Percentiles rank a stretch among this genome's conserved stretches.
Evolutionary conservation across 1,140 invertebrate species (phyloP).

Genomic region (Tenebrio molitor): DNA sequence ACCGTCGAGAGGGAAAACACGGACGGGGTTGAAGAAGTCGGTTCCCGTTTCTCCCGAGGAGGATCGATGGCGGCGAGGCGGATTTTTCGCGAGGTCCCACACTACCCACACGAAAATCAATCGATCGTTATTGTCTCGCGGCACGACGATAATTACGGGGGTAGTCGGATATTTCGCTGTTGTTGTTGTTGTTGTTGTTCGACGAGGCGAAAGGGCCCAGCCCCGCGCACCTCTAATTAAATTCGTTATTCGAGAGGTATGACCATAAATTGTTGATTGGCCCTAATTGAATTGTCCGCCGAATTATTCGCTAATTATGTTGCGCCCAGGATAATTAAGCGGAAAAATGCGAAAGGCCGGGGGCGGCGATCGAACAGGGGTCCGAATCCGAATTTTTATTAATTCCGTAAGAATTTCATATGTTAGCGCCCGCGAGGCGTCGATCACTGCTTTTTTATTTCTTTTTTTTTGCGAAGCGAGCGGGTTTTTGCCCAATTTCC

Average conservation of each 20-base stretch:
- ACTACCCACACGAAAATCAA: slow-evolving; percentile 23
- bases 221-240: neutral
- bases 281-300: slow-evolving; percentile 24
- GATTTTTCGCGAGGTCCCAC: neutral
- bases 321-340: slow-evolving; percentile 11
- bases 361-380: neutral
- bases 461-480: no score
- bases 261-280: slow-evolving; percentile 17
- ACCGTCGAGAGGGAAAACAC: no score
- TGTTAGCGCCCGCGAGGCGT: no score
- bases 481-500: no score
- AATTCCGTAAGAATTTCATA: no score
- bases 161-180: neutral
- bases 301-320: slow-evolving; percentile 33
- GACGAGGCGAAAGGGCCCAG: no score
- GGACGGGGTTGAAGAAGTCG: no score
- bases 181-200: slow-evolving; percentile 17
- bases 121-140: slow-evolving; percentile 25
- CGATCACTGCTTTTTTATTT: no score
- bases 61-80: slow-evolving; percentile 7
- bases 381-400: no score
- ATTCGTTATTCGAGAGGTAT: slow-evolving; percentile 28
- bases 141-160: slow-evolving; percentile 14
- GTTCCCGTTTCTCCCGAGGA: neutral
- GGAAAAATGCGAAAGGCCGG: neutral